phyloP scores from a whole-genome alignment of 2,888 invertebrate genomes.

The Bombylius major region DNA sequence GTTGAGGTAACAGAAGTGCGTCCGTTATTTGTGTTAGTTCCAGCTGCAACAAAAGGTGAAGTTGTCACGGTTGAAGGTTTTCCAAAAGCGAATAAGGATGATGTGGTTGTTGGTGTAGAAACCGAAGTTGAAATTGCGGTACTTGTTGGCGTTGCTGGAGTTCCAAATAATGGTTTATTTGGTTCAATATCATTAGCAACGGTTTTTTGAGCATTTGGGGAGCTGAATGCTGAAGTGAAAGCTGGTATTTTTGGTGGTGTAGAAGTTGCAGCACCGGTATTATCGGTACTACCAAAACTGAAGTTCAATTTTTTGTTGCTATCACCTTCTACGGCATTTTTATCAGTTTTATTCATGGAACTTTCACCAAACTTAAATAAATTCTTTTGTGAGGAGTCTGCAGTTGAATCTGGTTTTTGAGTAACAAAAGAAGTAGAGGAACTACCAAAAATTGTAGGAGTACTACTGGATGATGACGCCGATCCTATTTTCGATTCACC shows the following conservation, averaged over 20 bases:
- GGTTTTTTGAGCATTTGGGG: background rate
- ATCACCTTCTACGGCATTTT: background rate
- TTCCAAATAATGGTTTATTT: background rate
- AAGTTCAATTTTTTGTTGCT: background rate
- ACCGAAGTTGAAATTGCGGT: constrained; percentile 6
- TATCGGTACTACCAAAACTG: background rate
- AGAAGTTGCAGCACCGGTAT: background rate
- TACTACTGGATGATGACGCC: background rate
- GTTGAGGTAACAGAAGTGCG: constrained; percentile 3
- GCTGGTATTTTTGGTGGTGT: constrained; percentile 6
- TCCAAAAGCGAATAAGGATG: constrained; percentile 6
- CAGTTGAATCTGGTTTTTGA: background rate
- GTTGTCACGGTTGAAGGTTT: constrained; percentile 9
- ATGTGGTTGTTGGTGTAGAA: constrained; percentile 2
- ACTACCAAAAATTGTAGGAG: background rate
- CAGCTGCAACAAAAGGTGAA: constrained; percentile 13
- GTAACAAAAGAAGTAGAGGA: background rate
- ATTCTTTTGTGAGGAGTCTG: background rate
- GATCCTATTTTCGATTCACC: too few species aligned
- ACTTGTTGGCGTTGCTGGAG: constrained; percentile 7
- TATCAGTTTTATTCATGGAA: background rate
- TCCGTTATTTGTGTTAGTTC: constrained; percentile 10
- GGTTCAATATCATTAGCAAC: constrained; percentile 5
- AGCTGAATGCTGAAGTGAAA: constrained; percentile 12
- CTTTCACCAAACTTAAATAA: background rate